Base-by-base conservation (phyloP, 2,888 invertebrate species). In the Pristionchus mayeri region DNA sequence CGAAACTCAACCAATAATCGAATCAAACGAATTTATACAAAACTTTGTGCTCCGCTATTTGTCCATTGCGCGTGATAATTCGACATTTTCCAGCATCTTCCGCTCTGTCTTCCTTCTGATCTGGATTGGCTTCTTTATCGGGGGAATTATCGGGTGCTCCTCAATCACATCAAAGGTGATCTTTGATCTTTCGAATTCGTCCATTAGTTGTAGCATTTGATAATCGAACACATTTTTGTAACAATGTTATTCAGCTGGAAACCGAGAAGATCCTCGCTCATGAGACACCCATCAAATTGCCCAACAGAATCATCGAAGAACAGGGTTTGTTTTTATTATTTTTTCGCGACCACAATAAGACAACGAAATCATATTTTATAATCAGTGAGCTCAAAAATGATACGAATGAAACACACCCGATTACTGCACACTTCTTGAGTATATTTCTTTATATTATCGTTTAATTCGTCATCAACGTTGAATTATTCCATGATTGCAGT, bases 231-330 rank as follows among this genome's bases (percentile, higher is more conserved):
- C 44, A 40, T 44, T 7, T 24, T 76, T n/a, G n/a, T n/a, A n/a
- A n/a, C n/a, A n/a, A n/a, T n/a, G n/a, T n/a, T n/a, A n/a, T 57
- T 34, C 63, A 63, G 50, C 88, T 92, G 48, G 90, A 91, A 57
- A 90, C 90, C 11, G 91, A 91, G n/a, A 92, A 92, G 85, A 91
- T 92, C 24, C 87, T 92, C 48, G 91, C 92, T 2, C 76, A 86
- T 16, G 89, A 91, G 37, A 88, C 90, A 0, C 91, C 91, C 4
- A 90, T 92, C 48, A 87, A 88, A 48, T 85, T 88, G 67, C 92
- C 92, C 7, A 91, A 92, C 83, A 80, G 89, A 30, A 75, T 92
- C 7, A 90, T 92, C 54, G 91, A 92, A 27, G 89, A 90, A 76
- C 84, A 84, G 40, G 84, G 87, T 87, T 24, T 30, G 67, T 54